phyloP scores from a whole-genome alignment of 2,113 vertebrate genomes.

The Odontesthes bonariensis region DNA sequence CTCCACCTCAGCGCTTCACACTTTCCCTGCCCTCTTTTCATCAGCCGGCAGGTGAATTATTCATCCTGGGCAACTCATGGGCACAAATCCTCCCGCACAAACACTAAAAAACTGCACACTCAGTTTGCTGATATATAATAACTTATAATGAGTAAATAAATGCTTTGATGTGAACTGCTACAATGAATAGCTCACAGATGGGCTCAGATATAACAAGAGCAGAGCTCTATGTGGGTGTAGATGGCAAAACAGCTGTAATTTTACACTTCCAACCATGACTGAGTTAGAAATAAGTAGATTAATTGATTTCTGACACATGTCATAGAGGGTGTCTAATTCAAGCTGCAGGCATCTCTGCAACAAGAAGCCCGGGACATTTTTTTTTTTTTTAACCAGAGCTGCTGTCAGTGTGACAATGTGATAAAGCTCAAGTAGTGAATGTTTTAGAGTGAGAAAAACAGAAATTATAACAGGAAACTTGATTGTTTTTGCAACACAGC shows the following conservation, averaged over 20 bases:
- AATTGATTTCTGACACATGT: constrained; percentile 62
- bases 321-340: constrained; percentile 45
- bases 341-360: constrained; percentile 31
- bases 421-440: constrained; percentile 8
- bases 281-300: constrained; percentile 56
- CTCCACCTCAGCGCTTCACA: constrained; percentile 77
- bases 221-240: neutral
- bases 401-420: constrained; percentile 32
- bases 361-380: constrained; percentile 14
- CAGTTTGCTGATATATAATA: constrained; percentile 57
- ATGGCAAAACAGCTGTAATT: constrained; percentile 31
- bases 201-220: constrained; percentile 12
- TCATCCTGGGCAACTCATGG: constrained; percentile 67
- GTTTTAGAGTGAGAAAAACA: no score
- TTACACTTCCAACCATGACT: constrained; percentile 39
- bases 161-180: constrained; percentile 32
- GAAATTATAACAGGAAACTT: no score
- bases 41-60: constrained; percentile 79
- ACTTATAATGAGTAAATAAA: constrained; percentile 60
- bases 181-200: constrained; percentile 37
- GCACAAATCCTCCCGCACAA: constrained; percentile 57
- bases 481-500: neutral
- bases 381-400: constrained; percentile 1
- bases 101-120: constrained; percentile 47
- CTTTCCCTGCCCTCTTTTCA: constrained; percentile 79